These are phyloP conservation scores for Hipposideros larvatus DNA, from an alignment of 2,797 vertebrate genomes.

Conservation along the genomic window DNA sequence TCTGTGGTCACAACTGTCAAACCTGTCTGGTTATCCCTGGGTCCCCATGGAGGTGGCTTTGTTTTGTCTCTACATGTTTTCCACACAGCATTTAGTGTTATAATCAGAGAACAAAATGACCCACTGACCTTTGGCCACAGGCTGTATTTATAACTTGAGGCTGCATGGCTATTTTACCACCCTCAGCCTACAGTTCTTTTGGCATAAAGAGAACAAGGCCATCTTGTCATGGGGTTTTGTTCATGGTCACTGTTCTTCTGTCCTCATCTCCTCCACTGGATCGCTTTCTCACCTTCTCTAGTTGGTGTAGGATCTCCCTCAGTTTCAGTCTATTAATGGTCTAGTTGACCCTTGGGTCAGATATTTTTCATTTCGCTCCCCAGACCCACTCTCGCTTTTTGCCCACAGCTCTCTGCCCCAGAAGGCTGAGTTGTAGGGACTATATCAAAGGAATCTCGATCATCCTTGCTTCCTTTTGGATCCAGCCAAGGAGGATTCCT, in stretches of 20 bases:
- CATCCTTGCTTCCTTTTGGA: not conserved
- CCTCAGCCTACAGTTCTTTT: not conserved
- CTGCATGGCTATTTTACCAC: not conserved
- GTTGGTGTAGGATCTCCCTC: not conserved
- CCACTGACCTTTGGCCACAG: not conserved
- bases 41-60: not conserved
- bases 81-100: not conserved
- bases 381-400: not conserved
- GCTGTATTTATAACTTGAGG: not conserved
- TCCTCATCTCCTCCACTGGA: not conserved
- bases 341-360: not conserved
- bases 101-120: not conserved
- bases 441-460: not conserved
- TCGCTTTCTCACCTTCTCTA: not conserved
- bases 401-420: not conserved
- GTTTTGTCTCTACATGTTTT: constrained; percentile 39
- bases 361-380: not conserved
- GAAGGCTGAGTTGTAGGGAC: not conserved
- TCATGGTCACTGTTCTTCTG: not conserved
- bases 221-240: not conserved
- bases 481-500: not conserved
- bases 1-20: not conserved
- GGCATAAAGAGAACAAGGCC: not conserved
- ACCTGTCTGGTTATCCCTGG: not conserved
- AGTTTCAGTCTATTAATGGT: not conserved